Percentiles rank a stretch among this genome's conserved stretches.
phyloP scores from a whole-genome alignment of 2,113 vertebrate genomes.

The Bostrychus sinensis region DNA sequence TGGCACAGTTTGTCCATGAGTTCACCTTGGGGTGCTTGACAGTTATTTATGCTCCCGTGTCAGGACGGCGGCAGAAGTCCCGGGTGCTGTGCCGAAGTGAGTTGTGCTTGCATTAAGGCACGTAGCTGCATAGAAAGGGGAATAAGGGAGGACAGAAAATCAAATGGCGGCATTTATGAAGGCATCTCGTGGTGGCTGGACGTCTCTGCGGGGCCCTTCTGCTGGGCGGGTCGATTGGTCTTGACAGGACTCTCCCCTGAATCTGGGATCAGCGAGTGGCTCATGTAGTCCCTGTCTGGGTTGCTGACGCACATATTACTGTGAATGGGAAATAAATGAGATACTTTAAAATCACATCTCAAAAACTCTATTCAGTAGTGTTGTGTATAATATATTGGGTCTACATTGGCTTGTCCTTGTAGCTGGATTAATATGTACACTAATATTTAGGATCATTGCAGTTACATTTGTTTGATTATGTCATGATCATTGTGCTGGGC shows the following conservation, averaged over 20 bases:
- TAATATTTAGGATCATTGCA: no score
- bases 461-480: no score
- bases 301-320: conserved; percentile 66
- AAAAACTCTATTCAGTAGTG: no score
- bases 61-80: conserved; percentile 17
- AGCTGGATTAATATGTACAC: no score
- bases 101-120: conserved; percentile 34
- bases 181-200: conserved; percentile 39
- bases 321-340: conserved; percentile 31
- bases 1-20: conserved; percentile 20
- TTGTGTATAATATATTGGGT: no score
- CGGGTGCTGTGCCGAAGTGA: conserved; percentile 12
- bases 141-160: conserved; percentile 1
- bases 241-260: conserved; percentile 60
- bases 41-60: conserved; percentile 24
- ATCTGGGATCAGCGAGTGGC: conserved; percentile 20
- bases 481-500: no score
- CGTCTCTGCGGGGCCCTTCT: conserved; percentile 37
- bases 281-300: conserved; percentile 65
- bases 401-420: no score
- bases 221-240: conserved; percentile 62
- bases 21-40: conserved; percentile 43
- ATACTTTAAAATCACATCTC: conserved; percentile 6
- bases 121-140: conserved; percentile 6
- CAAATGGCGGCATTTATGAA: conserved; percentile 38